Evolutionary conservation across 2,888 invertebrate genomes (phyloP), one percentile per base, ranked within the genome.

Genomic region (Dascillus cervinus): DNA sequence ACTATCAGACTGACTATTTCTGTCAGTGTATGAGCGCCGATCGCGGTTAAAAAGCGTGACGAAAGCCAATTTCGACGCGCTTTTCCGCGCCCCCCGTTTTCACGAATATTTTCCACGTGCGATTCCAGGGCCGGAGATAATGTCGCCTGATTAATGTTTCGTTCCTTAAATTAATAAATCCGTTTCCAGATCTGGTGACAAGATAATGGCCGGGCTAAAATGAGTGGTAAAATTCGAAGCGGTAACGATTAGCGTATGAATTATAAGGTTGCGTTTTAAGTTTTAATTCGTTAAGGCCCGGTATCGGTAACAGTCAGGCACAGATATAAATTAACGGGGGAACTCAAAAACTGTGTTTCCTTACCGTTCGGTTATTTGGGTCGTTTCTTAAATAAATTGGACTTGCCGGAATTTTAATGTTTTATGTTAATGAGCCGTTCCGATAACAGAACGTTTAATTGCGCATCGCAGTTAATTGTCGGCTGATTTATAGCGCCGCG

Each of bases 271-370:
- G 44, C 44, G 44, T 44, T 44, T 42, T 29, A 32, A 25, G 39
- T 44, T 35, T 39, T 34, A 41, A 41, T 41, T 32, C 39, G 41
- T 41, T 26, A 20, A 26, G 24, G 33, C 29, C 34, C 31, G 35
- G 44, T 44, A 44, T 44, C 42, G 44, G 44, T 44, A 44, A 39
- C 44, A 44, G 44, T 44, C 44, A 44, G 44, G 44, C 44, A 44
- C 44, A 44, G 26, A 37, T 44, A 39, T 44, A 44, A 41, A 43
- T 41, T 41, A 44, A 44, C 34, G 22, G 31, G 40, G 37, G 40
- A 40, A 40, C 37, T 40, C 37, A 37, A 40, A 34, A 37, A 40
- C 37, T 40, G 40, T 37, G 40, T 40, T 35, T 32, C 34, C 34
- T 34, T 37, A 34, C 37, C 34, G 26, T 40, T 37, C 22, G 33